Percentiles rank a stretch among this genome's conserved stretches.
These are phyloP conservation scores for Mustela nigripes DNA, from an alignment of 2,113 vertebrate genomes.

Conservation along the genomic window DNA sequence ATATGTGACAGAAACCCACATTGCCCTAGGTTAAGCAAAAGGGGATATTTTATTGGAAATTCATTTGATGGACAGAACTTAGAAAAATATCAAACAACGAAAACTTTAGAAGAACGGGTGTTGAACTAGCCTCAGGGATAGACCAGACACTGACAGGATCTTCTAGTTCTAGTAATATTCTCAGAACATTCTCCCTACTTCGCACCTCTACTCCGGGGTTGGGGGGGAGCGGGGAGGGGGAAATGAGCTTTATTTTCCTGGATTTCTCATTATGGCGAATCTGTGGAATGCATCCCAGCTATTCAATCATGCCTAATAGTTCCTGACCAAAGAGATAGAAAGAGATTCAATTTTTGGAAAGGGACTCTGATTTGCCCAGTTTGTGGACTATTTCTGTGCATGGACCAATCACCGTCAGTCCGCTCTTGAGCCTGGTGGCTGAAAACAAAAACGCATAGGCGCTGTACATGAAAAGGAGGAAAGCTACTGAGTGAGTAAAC, in stretches of 20 bases:
- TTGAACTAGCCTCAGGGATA: slow-evolving; percentile 17
- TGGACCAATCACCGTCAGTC: not conserved
- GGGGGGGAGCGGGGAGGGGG: rapidly evolving
- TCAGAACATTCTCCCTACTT: not conserved
- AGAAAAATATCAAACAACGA: not conserved
- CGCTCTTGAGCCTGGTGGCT: not conserved
- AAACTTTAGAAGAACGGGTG: not conserved
- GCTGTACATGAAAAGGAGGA: not conserved
- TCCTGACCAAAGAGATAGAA: not conserved
- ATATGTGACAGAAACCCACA: not conserved
- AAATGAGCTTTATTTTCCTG: slow-evolving; percentile 32
- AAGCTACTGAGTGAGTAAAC: not conserved
- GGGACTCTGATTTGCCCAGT: not conserved
- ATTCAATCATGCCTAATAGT: not conserved
- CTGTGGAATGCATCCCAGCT: not conserved
- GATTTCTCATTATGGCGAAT: not conserved
- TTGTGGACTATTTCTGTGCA: not conserved
- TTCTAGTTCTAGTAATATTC: not conserved
- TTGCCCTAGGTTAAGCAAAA: not conserved
- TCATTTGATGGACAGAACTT: slow-evolving; percentile 37
- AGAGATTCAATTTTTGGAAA: not conserved
- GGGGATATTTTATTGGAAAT: not conserved
- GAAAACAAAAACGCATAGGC: not conserved
- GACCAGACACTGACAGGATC: not conserved
- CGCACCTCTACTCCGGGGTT: not conserved